These are phyloP conservation scores for Staurois parvus DNA, from an alignment of 2,797 vertebrate genomes.

Conservation along the genomic window DNA sequence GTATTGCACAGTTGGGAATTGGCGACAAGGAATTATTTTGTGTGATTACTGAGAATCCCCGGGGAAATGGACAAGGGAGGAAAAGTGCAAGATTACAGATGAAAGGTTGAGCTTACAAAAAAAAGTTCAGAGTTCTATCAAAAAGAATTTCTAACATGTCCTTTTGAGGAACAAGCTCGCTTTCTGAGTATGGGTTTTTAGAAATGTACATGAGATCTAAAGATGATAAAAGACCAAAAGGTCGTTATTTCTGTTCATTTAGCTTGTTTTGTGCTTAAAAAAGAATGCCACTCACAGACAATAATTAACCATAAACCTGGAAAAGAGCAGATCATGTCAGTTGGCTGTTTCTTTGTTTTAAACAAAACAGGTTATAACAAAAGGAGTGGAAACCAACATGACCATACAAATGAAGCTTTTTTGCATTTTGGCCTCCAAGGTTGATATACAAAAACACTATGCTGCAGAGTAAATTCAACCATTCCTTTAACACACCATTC, in stretches of 20 bases:
- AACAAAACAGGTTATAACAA: background rate
- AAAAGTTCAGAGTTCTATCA: background rate
- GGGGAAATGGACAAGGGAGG: background rate
- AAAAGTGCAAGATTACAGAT: constrained; percentile 15
- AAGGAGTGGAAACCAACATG: background rate
- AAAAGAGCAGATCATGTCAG: background rate
- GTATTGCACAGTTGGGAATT: constrained; percentile 41
- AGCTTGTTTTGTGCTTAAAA: background rate
- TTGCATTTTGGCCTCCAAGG: background rate
- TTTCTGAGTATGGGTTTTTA: background rate
- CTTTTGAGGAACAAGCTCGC: background rate
- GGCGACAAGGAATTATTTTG: constrained; percentile 23
- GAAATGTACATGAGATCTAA: background rate
- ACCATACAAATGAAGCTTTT: background rate
- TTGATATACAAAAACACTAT: too few species aligned
- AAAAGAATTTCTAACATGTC: background rate
- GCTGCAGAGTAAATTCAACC: too few species aligned
- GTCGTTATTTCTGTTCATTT: background rate
- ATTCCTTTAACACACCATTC: too few species aligned
- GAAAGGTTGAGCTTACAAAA: constrained; percentile 6
- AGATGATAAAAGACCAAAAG: constrained; percentile 2
- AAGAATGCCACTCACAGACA: too few species aligned
- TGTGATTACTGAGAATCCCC: constrained; percentile 34
- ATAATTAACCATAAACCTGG: background rate
- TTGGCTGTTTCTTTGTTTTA: background rate